Base-by-base conservation (phyloP, 2,888 invertebrate genomes). In the Drosophila rubida region DNA sequence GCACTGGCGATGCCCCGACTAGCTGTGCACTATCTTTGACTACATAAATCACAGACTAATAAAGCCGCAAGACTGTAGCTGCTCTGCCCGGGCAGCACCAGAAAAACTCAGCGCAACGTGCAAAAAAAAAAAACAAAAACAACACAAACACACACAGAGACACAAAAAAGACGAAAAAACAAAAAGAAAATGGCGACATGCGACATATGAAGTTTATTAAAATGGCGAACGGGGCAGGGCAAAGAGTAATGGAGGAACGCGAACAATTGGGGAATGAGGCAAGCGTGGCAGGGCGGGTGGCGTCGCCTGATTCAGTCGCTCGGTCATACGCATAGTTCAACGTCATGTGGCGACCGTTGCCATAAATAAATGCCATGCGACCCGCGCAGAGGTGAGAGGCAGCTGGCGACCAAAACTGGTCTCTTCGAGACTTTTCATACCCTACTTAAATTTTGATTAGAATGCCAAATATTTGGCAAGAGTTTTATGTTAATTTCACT, bases 191-290 rank as follows among this genome's bases (percentile, higher is more conserved):
- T 88, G 81, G 88, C 86, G 88, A 89, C 90, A 89, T 83, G 89
- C 89, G 90, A 89, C 90, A 88, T 89, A 89, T 90, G 90, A 90
- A 89, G 89, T 89, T 89, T 88, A 89, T 88, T 85, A 90, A 89
- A 87, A 88, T 85, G 81, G 83, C 74, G 75, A 64, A 69, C 61
- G 65, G 30, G 55, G 62, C 57, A 19, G 55, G 22, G 23, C 9
- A 35, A 30, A 16, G 19, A 19, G 30, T 48, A 11, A 8, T 19
- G 48, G 30, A 11, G 22, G 35, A 35, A n/a, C n/a, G 32, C 6
- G 27, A 9, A 25, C 27, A 45, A 14, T 30, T 4, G 13, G 23
- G 35, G 50, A 25, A 53, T 53, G 45, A 9, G 16, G 32, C 7
- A 30, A 13, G 19, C 19, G 19, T 19, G 19, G 19, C 14, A 14